These are phyloP conservation scores for Micronisus gabar DNA, from an alignment of 2,113 vertebrate species.

Conservation along the genomic window DNA sequence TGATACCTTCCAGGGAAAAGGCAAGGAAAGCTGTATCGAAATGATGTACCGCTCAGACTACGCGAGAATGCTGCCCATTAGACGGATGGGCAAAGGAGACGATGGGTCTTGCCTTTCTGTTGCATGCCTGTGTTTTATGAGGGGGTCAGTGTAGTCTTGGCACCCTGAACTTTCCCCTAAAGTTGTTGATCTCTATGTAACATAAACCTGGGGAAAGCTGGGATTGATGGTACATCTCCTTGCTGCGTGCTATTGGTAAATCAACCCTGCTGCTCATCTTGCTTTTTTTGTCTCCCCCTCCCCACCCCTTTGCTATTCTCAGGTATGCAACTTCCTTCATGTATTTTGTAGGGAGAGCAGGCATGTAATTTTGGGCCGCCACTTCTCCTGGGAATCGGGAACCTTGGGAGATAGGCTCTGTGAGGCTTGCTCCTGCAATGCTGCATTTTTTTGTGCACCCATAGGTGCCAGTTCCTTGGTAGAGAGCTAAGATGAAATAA, in stretches of 20 bases:
- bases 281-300: background rate
- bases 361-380: background rate
- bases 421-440: background rate
- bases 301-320: background rate
- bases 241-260: background rate
- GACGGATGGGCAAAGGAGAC: background rate
- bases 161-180: background rate
- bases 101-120: background rate
- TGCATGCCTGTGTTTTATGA: background rate
- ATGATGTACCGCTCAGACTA: background rate
- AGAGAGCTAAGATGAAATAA: background rate
- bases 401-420: background rate
- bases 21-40: background rate
- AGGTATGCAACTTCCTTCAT: background rate
- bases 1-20: background rate
- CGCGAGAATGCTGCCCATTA: fast-evolving
- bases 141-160: background rate
- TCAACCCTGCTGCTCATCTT: background rate
- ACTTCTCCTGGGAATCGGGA: background rate
- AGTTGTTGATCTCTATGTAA: background rate
- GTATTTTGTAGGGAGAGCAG: background rate
- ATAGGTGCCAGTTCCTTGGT: background rate
- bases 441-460: background rate
- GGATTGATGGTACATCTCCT: background rate
- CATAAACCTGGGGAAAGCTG: background rate